Evolutionary conservation across 2,888 invertebrate genomes (phyloP), one percentile per base, ranked within the genome.

Genomic region (Lypha dubia): DNA sequence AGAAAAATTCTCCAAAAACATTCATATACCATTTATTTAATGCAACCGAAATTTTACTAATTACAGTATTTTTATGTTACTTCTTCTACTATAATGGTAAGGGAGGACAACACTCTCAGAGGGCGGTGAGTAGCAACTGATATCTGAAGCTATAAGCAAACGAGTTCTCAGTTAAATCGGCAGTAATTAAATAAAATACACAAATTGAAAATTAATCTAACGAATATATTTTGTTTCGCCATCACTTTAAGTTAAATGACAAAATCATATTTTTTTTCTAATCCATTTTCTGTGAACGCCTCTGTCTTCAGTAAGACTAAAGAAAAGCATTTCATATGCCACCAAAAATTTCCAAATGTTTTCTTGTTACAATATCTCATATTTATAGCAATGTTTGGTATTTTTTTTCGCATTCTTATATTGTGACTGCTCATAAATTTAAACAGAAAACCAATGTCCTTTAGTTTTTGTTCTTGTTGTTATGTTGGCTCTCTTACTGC

Each of bases 391-490:
- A 15, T 11, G 22, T 9, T 62, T 38, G 28, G 60, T 53, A 7
- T 24, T 63, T 71, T 71, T 58, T 67, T 71, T 65, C n/a, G 7
- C 41, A 60, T 49, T 60, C 70, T 28, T 62, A 24, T 58, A 81
- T 73, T 76, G 76, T 76, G 83, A 83, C 83, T 83, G 76, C 79
- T 80, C 85, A 85, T 85, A 85, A 85, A 85, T 85, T 85, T 73
- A 41, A 79, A 80, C 67, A 73, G 38, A 62, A 84, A 80, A 84
- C 71, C 84, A 73, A 76, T 80, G 84, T 84, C 84, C 76, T 77
- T 73, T 76, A 60, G 76, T 67, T 74, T 65, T 35, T 22, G 7
- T 67, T 63, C 5, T 41, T 9, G n/a, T 67, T 56, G n/a, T 46
- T 65, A 22, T 46, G n/a, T 46, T 67, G 28, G 32, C 20, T 73